These are phyloP conservation scores for Lateolabrax maculatus DNA, from an alignment of 2,797 vertebrate species.

Conservation along the genomic window DNA sequence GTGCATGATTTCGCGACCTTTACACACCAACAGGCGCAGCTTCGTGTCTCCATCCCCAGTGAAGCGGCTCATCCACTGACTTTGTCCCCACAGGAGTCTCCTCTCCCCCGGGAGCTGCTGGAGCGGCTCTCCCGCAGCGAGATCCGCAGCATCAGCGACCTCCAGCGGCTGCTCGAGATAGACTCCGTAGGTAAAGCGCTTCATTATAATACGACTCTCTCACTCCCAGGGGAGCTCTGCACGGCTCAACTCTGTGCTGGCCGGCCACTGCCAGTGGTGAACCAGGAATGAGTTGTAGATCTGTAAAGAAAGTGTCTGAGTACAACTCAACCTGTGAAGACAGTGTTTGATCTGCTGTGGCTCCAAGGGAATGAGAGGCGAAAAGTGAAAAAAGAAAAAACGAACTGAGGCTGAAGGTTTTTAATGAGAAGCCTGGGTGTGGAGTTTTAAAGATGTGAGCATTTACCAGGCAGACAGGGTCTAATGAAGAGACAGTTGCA, in stretches of 20 bases:
- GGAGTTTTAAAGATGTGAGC: background rate
- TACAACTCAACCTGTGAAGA: background rate
- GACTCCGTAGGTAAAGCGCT: constrained; percentile 97
- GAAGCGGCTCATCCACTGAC: background rate
- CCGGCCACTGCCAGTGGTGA: background rate
- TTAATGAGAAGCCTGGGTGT: background rate
- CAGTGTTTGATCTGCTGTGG: background rate
- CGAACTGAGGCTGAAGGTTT: no score
- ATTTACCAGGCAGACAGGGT: no score
- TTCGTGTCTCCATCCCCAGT: background rate
- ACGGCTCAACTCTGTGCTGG: background rate
- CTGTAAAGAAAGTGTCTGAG: constrained; percentile 3
- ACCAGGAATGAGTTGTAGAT: background rate
- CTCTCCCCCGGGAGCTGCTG: constrained; percentile 93
- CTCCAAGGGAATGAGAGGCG: no score
- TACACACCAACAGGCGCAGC: background rate
- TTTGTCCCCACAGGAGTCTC: constrained; percentile 87
- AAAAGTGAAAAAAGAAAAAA: no score
- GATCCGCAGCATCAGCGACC: constrained; percentile 96
- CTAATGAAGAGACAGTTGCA: background rate
- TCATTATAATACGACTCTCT: constrained; percentile 30
- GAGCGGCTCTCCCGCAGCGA: constrained; percentile 94
- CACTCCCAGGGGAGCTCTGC: background rate
- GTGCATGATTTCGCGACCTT: background rate
- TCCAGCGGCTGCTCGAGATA: constrained; percentile 97